Conservation (phyloP, 2,113 vertebrate genomes). For the Aspiorhynchus laticeps region DNA sequence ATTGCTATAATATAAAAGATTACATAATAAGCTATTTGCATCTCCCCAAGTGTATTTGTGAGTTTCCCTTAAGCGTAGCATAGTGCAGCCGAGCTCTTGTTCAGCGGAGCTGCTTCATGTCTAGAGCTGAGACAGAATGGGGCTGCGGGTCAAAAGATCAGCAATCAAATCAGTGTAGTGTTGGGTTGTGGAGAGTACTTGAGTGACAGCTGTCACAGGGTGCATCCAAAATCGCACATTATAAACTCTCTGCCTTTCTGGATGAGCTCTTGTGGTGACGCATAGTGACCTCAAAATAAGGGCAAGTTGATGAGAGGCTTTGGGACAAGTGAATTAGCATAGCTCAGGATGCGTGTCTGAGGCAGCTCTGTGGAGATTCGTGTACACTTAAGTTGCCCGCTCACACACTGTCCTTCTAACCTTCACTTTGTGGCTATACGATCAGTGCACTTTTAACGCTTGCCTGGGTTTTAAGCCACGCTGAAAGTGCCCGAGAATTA, state of each 20-base stretch:
- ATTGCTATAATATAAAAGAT: slow-evolving; percentile 57
- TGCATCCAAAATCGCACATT: slow-evolving; percentile 47
- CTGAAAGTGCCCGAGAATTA: slow-evolving; percentile 62
- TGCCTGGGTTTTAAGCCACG: slow-evolving; percentile 63
- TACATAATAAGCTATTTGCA: slow-evolving; percentile 58
- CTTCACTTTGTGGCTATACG: slow-evolving; percentile 40
- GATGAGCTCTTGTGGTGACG: slow-evolving; percentile 53
- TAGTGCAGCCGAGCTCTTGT: slow-evolving; percentile 42
- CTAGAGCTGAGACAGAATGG: slow-evolving; percentile 45
- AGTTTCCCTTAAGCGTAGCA: slow-evolving; percentile 38
- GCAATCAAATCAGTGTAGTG: slow-evolving; percentile 58
- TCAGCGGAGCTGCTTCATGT: slow-evolving; percentile 42
- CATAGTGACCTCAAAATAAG: slow-evolving; percentile 50
- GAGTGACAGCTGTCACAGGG: slow-evolving; percentile 56
- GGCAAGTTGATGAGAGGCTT: slow-evolving; percentile 53
- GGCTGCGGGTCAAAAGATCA: slow-evolving; percentile 55
- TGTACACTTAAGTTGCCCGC: slow-evolving; percentile 23
- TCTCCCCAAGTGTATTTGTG: slow-evolving; percentile 28
- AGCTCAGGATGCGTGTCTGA: slow-evolving; percentile 41
- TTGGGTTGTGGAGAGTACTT: slow-evolving; percentile 53
- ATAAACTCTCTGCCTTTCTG: slow-evolving; percentile 48
- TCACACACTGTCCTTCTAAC: slow-evolving; percentile 28
- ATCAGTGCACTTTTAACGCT: slow-evolving; percentile 45
- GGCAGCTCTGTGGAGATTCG: slow-evolving; percentile 43
- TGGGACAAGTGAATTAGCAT: slow-evolving; percentile 59